phyloP scores from a whole-genome alignment of 2,888 invertebrate species.

The Anaspis maculata region DNA sequence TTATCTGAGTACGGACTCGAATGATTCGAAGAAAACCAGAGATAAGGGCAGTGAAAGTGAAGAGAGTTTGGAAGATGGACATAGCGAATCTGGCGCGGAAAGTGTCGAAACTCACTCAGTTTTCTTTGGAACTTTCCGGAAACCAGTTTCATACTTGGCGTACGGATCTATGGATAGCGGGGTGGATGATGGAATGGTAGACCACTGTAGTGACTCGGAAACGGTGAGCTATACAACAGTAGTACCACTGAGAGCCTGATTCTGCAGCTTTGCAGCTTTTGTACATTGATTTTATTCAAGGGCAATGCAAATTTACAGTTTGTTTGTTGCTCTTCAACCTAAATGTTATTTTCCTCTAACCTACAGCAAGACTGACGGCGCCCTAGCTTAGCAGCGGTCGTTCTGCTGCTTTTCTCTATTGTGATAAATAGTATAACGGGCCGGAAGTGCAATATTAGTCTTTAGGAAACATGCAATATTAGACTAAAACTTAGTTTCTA shows the following conservation, averaged over 20 bases:
- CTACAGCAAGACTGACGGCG: no score
- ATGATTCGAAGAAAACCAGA: slow-evolving; percentile 46
- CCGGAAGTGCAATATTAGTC: slow-evolving; percentile 38
- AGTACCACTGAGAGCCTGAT: no score
- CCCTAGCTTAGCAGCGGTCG: no score
- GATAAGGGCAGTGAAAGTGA: slow-evolving; percentile 57
- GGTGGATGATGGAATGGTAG: slow-evolving; percentile 26
- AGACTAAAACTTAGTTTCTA: slow-evolving; percentile 1
- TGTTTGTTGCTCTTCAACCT: no score
- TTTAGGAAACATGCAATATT: slow-evolving; percentile 19
- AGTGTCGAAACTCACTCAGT: slow-evolving; percentile 83
- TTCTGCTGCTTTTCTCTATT: no score
- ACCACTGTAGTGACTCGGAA: no score
- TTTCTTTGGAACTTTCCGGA: slow-evolving; percentile 65
- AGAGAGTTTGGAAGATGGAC: slow-evolving; percentile 70
- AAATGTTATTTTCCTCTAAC: no score
- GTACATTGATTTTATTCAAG: no score
- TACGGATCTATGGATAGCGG: slow-evolving; percentile 40
- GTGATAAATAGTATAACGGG: slow-evolving; percentile 37
- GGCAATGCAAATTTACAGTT: no score
- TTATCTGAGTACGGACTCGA: slow-evolving; percentile 77
- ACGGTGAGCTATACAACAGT: no score
- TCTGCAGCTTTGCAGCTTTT: no score
- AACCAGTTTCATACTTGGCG: slow-evolving; percentile 15
- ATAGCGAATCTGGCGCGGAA: slow-evolving; percentile 81